Percentiles rank a stretch among this genome's conserved stretches.
Conservation (phyloP, 2,113 vertebrate species). For the Otus sunia region DNA sequence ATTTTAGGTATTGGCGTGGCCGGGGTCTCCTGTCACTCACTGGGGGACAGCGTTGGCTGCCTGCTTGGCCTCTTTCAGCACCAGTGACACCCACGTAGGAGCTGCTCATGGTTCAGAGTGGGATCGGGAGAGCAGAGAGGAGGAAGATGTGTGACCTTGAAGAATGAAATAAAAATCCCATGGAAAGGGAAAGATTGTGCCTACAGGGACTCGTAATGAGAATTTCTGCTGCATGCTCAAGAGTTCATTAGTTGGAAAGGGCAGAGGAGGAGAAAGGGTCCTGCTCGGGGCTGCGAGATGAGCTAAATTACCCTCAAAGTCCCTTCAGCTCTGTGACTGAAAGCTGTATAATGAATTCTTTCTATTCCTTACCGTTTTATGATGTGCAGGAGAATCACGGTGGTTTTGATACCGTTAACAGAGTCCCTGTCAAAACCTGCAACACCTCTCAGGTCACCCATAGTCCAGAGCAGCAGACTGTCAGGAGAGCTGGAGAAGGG, state of each 20-base stretch:
- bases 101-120: not conserved
- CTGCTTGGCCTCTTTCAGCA: not conserved
- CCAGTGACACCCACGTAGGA: not conserved
- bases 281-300: not conserved
- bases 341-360: not conserved
- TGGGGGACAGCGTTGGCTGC: not conserved
- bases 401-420: not conserved
- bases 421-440: not conserved
- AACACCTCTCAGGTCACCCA: not conserved
- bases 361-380: not conserved
- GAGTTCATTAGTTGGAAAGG: not conserved
- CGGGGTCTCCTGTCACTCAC: rapidly evolving
- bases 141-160: not conserved
- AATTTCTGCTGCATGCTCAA: not conserved
- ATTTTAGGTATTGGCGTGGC: not conserved
- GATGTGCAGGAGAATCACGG: not conserved
- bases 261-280: conserved; percentile 1
- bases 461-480: not conserved
- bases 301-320: not conserved
- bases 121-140: not conserved
- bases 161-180: not conserved
- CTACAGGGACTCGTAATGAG: not conserved
- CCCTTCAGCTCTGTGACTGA: not conserved
- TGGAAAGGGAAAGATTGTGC: not conserved
- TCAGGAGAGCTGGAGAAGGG: not conserved